phyloP scores from a whole-genome alignment of 2,888 invertebrate genomes.

The Halictus ligatus region DNA sequence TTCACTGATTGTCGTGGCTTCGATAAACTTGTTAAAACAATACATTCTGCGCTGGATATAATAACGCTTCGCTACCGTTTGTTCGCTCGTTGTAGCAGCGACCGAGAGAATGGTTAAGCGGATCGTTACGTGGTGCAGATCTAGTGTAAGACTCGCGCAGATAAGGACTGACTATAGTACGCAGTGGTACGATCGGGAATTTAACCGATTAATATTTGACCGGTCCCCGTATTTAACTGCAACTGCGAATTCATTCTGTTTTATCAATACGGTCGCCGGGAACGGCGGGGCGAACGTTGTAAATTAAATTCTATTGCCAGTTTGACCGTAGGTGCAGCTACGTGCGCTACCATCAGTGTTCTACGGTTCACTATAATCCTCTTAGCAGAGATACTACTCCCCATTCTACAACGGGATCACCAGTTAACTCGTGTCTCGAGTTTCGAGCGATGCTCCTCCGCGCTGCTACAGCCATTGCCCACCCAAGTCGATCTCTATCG shows the following conservation, averaged over 20 bases:
- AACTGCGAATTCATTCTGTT: background rate
- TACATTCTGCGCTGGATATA: background rate
- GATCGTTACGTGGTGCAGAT: background rate
- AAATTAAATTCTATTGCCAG: slow-evolving; percentile 5
- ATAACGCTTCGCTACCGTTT: background rate
- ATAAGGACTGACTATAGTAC: background rate
- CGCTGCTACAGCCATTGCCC: background rate
- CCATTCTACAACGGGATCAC: slow-evolving; percentile 8
- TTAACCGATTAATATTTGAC: slow-evolving; percentile 1
- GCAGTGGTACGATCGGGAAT: background rate
- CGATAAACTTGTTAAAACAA: background rate
- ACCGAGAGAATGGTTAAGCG: background rate
- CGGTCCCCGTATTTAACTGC: background rate
- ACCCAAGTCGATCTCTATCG: slow-evolving; percentile 10
- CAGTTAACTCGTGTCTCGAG: slow-evolving; percentile 14
- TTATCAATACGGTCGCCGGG: background rate
- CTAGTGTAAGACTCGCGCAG: background rate
- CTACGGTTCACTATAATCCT: slow-evolving; percentile 13
- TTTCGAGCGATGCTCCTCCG: background rate
- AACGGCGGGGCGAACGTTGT: background rate
- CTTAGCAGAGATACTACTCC: slow-evolving; percentile 14
- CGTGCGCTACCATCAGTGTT: background rate
- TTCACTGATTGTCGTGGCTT: background rate
- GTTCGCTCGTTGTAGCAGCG: background rate
- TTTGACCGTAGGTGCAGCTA: background rate